Conservation (phyloP, 1,140 invertebrate genomes). For the Metaphire vulgaris region DNA sequence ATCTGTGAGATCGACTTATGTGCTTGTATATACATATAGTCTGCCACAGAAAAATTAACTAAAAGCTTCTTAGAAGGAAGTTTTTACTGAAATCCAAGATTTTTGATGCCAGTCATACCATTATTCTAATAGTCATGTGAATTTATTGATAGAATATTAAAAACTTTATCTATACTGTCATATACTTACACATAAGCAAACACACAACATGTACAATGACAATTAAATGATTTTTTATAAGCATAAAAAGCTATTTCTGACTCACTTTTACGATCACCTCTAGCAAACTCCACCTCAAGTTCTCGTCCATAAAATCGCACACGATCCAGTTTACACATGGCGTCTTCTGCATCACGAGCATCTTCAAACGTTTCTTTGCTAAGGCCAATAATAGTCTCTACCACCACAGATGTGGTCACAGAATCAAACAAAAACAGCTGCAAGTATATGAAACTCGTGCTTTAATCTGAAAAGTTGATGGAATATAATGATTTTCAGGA, state of each 20-base stretch:
- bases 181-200: background rate
- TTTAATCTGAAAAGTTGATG: no score
- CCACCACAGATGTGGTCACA: no score
- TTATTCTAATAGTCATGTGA: background rate
- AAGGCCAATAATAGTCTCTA: background rate
- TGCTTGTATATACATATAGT: no score
- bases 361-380: constrained; percentile 53
- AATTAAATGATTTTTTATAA: background rate
- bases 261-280: constrained; percentile 57
- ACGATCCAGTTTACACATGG: constrained; percentile 52
- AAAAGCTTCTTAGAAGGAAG: background rate
- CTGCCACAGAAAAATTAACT: background rate
- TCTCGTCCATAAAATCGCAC: constrained; percentile 52
- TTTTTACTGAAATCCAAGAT: background rate
- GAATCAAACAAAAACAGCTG: no score
- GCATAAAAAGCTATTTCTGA: constrained; percentile 17
- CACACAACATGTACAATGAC: background rate
- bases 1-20: no score
- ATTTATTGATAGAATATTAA: background rate
- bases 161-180: background rate
- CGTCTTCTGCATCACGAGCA: constrained; percentile 57
- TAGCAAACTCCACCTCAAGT: constrained; percentile 56
- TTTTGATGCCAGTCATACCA: background rate
- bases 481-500: no score
- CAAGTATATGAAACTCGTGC: no score